phyloP scores from a whole-genome alignment of 2,888 invertebrate species.

The Idaea dimidiata region DNA sequence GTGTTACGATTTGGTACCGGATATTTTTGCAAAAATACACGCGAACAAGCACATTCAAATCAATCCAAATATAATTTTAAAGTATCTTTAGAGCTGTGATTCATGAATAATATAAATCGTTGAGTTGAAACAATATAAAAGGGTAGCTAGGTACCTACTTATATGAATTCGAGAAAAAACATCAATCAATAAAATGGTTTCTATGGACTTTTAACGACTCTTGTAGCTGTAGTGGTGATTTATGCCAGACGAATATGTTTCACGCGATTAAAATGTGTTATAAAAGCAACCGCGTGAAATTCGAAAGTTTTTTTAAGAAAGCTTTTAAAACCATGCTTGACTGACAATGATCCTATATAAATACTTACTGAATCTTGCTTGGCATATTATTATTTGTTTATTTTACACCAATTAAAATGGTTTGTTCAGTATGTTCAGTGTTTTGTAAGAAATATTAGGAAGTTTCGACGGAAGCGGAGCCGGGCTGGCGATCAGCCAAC shows the following conservation, averaged over 20 bases:
- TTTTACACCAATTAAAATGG: not conserved
- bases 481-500: conserved; percentile 9
- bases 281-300: not conserved
- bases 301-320: not conserved
- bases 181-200: conserved; percentile 3
- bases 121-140: conserved; percentile 17
- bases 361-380: not conserved
- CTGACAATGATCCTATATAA: not conserved
- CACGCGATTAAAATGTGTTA: not conserved
- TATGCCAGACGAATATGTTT: not conserved
- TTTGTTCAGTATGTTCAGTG: not conserved
- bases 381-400: not conserved
- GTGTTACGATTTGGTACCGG: conserved; percentile 13
- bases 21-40: conserved; percentile 18
- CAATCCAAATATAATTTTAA: conserved; percentile 20
- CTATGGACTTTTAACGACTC: not conserved
- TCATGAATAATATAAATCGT: conserved; percentile 20
- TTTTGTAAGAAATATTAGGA: conserved; percentile 14
- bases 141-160: conserved; percentile 13
- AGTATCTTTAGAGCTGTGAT: conserved; percentile 12
- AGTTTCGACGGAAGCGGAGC: conserved; percentile 12
- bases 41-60: conserved; percentile 14
- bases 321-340: not conserved
- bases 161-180: conserved; percentile 14
- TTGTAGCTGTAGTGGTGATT: not conserved